Conservation (phyloP, 2,888 invertebrate genomes). For the Adineta ricciae region DNA sequence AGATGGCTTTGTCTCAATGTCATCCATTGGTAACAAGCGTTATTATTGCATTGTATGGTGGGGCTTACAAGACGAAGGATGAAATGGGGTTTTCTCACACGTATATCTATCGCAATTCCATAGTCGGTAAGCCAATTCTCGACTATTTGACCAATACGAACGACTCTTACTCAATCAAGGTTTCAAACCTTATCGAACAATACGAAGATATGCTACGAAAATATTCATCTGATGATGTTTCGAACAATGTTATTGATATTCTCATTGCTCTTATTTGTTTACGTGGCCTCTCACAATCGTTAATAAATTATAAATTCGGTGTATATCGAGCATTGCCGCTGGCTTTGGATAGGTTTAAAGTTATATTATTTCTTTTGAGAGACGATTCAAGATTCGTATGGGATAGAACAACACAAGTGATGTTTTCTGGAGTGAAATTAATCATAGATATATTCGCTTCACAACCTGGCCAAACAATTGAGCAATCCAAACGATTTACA, state of each 20-base stretch:
- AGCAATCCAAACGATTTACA: not conserved
- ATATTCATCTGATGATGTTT: not conserved
- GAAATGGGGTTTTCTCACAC: not conserved
- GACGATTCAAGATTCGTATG: not conserved
- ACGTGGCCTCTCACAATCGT: not conserved
- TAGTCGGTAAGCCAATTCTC: not conserved
- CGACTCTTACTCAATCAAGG: not conserved
- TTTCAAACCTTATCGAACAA: not conserved
- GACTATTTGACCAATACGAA: not conserved
- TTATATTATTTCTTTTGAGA: not conserved
- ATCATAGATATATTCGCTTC: not conserved
- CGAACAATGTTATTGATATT: not conserved
- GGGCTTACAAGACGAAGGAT: not conserved
- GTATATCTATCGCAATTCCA: not conserved
- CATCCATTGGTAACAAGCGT: not conserved
- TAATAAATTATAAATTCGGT: not conserved
- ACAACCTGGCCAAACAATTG: not conserved
- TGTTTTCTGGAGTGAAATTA: not conserved
- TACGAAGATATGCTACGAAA: not conserved
- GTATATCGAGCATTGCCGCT: not conserved
- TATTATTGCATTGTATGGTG: not conserved
- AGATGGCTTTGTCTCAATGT: not conserved
- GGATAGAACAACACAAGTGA: not conserved
- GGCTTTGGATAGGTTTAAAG: not conserved
- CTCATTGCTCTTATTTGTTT: not conserved